Evolutionary conservation across 2,888 invertebrate genomes (phyloP), one percentile per base, ranked within the genome.

Genomic region (Rhingia campestris): DNA sequence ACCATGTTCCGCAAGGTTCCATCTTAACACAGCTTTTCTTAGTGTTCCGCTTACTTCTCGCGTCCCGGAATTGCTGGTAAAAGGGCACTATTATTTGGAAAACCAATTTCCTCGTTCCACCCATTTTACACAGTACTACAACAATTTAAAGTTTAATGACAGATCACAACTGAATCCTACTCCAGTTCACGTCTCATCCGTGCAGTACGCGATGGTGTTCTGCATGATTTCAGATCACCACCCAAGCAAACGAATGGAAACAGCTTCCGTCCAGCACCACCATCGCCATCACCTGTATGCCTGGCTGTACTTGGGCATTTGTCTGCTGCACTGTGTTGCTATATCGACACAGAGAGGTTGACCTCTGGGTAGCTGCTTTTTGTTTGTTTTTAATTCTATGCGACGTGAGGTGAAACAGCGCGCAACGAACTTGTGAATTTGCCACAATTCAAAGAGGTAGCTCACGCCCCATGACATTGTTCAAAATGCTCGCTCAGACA

Each of bases 401-500:
- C 72, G 56, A 72, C 76, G 81, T 81, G 81, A 81, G 72, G 81
- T 81, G 81, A 81, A 77, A 76, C 75, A 81, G 81, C 81, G 70
- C 70, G 76, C 81, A 76, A 76, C 82, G 82, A 77, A 82, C 77
- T 82, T 82, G 82, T 82, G 82, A 82, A 82, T 82, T 82, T 82
- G 77, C 82, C 77, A 77, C 82, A 82, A 77, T 77, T 82, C 77
- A 69, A 77, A 69, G 69, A 77, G 80, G 80, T 70, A 80, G 84
- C 80, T 84, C 84, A 84, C 84, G 84, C 84, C 84, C 84, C 84
- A 61, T 84, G 84, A 84, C 80, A 84, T 84, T 84, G 84, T 84
- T 75, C 61, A 64, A 72, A 66, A 79, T 56, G 22, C 53, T 76
- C 73, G 61, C 64, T 59, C 64, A 22, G 56, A 49, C 64, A 61